These are phyloP conservation scores for Leptodactylus fuscus DNA, from an alignment of 2,113 vertebrate genomes.

Conservation along the genomic window DNA sequence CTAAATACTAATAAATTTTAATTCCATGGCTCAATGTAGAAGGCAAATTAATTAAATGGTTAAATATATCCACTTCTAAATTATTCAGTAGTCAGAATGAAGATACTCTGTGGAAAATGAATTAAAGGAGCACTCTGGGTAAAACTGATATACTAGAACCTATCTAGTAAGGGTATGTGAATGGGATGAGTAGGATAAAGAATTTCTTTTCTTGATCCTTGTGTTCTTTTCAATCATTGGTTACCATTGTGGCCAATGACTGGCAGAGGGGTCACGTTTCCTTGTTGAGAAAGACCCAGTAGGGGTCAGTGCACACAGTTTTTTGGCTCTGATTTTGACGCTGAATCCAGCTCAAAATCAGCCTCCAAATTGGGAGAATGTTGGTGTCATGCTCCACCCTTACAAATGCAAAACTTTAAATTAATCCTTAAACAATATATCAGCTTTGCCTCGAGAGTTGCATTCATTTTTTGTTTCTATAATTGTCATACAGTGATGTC, in stretches of 20 bases:
- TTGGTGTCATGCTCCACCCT: too few species aligned
- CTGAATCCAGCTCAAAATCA: too few species aligned
- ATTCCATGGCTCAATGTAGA: slow-evolving; percentile 72
- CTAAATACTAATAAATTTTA: slow-evolving; percentile 74
- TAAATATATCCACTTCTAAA: slow-evolving; percentile 76
- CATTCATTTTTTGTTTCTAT: background rate
- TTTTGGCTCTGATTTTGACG: too few species aligned
- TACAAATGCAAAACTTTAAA: too few species aligned
- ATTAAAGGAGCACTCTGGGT: slow-evolving; percentile 60
- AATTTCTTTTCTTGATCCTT: background rate
- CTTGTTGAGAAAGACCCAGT: too few species aligned
- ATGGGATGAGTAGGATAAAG: background rate
- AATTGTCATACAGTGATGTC: background rate
- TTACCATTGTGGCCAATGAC: too few species aligned
- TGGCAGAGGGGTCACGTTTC: too few species aligned
- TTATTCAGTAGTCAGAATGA: slow-evolving; percentile 75
- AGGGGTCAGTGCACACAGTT: too few species aligned
- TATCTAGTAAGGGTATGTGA: background rate
- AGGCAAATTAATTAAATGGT: slow-evolving; percentile 74
- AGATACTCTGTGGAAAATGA: slow-evolving; percentile 71
- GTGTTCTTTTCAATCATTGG: too few species aligned
- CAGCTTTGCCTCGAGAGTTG: background rate
- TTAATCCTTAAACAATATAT: too few species aligned
- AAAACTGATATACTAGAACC: background rate
- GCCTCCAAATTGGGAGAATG: too few species aligned